Evolutionary conservation across 1,140 invertebrate species (phyloP).

Genomic region (Stegodyphus dumicola): DNA sequence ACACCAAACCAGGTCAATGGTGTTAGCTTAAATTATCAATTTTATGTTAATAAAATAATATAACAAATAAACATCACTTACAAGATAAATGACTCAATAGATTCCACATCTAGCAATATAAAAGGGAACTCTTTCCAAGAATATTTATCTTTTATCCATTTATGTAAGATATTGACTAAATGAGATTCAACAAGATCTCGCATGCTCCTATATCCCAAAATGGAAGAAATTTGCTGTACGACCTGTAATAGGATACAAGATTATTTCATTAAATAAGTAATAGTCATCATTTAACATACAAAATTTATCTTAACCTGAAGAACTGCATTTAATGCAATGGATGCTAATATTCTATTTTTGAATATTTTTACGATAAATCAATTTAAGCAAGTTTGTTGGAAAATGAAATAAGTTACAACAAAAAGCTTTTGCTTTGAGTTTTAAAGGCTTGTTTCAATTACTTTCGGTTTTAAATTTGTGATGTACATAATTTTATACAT

Average conservation of each 20-base stretch:
- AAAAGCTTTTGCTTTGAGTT: too few relatives aligned
- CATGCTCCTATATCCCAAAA: constrained; percentile 12
- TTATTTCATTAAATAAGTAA: too few relatives aligned
- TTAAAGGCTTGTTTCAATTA: too few relatives aligned
- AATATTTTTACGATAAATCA: not conserved
- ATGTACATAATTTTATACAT: too few relatives aligned
- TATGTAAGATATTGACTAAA: constrained; percentile 23
- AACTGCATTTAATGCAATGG: too few relatives aligned
- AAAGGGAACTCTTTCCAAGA: constrained; percentile 37
- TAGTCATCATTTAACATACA: too few relatives aligned
- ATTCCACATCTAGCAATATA: not conserved
- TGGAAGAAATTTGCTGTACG: constrained; percentile 1
- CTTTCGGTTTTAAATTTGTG: too few relatives aligned
- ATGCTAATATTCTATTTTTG: too few relatives aligned
- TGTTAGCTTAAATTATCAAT: too few relatives aligned
- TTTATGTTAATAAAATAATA: too few relatives aligned
- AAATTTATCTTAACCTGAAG: too few relatives aligned
- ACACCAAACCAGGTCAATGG: too few relatives aligned
- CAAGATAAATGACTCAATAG: constrained; percentile 7
- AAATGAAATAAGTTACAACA: not conserved
- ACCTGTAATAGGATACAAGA: constrained; percentile 8
- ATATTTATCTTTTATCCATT: constrained; percentile 35
- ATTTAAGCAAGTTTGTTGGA: not conserved
- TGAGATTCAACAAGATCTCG: constrained; percentile 35
- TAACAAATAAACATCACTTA: not conserved